These are phyloP conservation scores for Parapristionchus giblindavisi DNA, from an alignment of 2,888 invertebrate species.

Conservation along the genomic window DNA sequence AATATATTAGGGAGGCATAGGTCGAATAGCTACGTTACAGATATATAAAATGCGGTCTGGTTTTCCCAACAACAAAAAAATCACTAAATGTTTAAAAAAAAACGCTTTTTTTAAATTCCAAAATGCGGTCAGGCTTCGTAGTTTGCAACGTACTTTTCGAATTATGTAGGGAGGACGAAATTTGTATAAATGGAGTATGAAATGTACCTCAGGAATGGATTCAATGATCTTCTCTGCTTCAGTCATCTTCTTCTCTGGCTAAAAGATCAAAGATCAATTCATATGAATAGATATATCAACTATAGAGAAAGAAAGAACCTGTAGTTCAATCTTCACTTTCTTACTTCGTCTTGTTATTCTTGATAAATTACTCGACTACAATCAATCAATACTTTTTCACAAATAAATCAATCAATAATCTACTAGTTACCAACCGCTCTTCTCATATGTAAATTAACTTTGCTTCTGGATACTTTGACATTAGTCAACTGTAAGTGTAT, in stretches of 20 bases:
- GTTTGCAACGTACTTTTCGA: too few relatives aligned
- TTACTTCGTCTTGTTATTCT: slow-evolving; percentile 11
- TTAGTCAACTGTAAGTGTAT: slow-evolving; percentile 30
- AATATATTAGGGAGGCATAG: too few relatives aligned
- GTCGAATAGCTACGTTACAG: too few relatives aligned
- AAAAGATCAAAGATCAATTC: neutral
- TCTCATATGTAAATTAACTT: slow-evolving; percentile 9
- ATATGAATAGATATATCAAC: too few relatives aligned
- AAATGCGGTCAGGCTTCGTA: too few relatives aligned
- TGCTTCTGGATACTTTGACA: slow-evolving; percentile 27
- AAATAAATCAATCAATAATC: neutral
- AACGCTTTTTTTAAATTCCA: too few relatives aligned
- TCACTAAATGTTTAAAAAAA: too few relatives aligned
- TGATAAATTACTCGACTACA: slow-evolving; percentile 12
- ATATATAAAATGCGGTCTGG: too few relatives aligned
- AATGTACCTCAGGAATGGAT: slow-evolving; percentile 41
- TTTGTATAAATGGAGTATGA: neutral
- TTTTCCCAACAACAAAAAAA: too few relatives aligned
- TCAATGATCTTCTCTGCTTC: slow-evolving; percentile 46
- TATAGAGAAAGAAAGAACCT: too few relatives aligned
- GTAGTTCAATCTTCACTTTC: slow-evolving; percentile 12
- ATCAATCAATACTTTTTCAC: neutral
- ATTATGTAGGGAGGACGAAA: neutral
- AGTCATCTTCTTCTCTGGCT: slow-evolving; percentile 39
- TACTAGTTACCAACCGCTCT: slow-evolving; percentile 17